Conservation (phyloP, 2,888 invertebrate species). For the Dyspetes luteomarginatus region DNA sequence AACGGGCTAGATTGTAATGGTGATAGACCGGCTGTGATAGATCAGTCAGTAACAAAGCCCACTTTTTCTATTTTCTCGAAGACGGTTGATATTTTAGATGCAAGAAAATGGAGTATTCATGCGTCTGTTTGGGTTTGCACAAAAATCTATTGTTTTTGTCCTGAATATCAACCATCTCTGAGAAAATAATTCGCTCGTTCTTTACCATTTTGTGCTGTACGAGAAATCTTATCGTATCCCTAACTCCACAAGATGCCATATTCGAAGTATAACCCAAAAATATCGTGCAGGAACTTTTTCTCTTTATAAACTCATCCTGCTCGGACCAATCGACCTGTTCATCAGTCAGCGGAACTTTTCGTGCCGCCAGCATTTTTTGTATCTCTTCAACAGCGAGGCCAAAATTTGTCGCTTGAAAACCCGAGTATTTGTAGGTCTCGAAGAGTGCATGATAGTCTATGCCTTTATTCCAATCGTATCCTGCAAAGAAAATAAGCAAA, state of each 20-base stretch:
- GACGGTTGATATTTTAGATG: no score
- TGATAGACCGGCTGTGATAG: no score
- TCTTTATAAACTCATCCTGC: slow-evolving; percentile 91
- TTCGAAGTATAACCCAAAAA: slow-evolving; percentile 99
- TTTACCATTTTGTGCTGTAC: slow-evolving; percentile 91
- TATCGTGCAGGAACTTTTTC: slow-evolving; percentile 94
- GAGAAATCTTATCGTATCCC: slow-evolving; percentile 95
- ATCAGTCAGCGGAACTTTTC: slow-evolving; percentile 88
- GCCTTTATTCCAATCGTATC: slow-evolving; percentile 97
- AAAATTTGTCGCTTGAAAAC: slow-evolving; percentile 99
- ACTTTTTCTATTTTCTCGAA: no score
- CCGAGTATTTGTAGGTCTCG: slow-evolving; percentile 90
- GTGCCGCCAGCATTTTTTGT: slow-evolving; percentile 90
- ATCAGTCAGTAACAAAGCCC: no score
- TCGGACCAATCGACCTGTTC: slow-evolving; percentile 89
- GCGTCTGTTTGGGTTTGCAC: no score
- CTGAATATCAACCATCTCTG: no score
- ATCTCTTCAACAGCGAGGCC: slow-evolving; percentile 96
- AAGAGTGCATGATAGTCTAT: slow-evolving; percentile 94
- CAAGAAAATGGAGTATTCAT: no score
- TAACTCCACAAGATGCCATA: slow-evolving; percentile 96
- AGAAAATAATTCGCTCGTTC: not conserved
- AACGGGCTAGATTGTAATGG: no score
- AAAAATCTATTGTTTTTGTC: no score
- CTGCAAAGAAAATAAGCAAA: slow-evolving; percentile 81